Evolutionary conservation across 2,113 vertebrate genomes (phyloP), one percentile per base, ranked within the genome.

Genomic region (Oryzias melastigma): DNA sequence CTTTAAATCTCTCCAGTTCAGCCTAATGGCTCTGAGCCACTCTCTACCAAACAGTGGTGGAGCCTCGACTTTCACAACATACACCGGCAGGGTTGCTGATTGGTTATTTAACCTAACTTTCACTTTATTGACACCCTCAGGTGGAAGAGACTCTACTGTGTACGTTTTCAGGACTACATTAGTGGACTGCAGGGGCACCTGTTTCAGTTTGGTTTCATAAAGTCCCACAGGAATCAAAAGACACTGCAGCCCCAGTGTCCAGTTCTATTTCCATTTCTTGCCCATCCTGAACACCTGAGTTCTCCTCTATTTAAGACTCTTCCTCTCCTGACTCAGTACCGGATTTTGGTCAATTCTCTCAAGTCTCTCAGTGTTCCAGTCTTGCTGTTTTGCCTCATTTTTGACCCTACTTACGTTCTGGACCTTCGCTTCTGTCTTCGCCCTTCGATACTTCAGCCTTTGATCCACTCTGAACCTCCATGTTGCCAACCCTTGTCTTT

Each of bases 31-130:
- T 18, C 47, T 24, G 5, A 51, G 35, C 58, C 47, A 25, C 19
- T 42, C 29, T 40, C 27, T 49, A 22, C 27, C 46, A 41, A 60
- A 60, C 14, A 50, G 14, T 41, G 46, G 58, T 4, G 58, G 45
- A 0, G 18, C 58, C 40, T 50, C 4, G 4, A 22, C 58, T 6
- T 49, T 60, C 18, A 60, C 56, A 3, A 45, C 24, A 27, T 58
- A 58, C 58, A 60, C 5, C 1, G 46, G 15, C 6, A 60, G 12
- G 3, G 1, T 12, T 17, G 58, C 29, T 8, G 3, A 1, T 4
- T 60, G 45, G 0, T 41, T 35, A 10, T 60, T 40, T n/a, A 60
- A 7, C 15, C 14, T 16, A 4, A 59, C 58, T 49, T 25, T 25
- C 5, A 25, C 25, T 25, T 25, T 25, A 25, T 4, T 25, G 25